Evolutionary conservation across 2,113 vertebrate genomes (phyloP).

Genomic region (Oreocharis arfaki): DNA sequence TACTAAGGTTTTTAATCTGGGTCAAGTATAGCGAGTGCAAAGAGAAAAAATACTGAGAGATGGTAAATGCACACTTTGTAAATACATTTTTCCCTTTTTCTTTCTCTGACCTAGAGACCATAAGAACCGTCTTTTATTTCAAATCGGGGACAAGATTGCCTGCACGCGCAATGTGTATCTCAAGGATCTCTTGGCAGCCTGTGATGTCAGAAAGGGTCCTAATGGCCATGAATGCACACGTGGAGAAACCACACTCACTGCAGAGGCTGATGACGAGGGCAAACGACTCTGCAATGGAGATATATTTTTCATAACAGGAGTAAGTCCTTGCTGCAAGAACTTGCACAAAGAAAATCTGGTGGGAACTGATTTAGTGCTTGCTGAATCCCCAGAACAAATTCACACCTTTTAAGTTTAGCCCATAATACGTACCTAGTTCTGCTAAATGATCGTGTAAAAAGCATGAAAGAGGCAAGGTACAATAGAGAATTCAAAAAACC

Average conservation of each 20-base stretch:
- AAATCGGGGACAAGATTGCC: constrained; percentile 78
- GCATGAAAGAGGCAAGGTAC: background rate
- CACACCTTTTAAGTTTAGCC: background rate
- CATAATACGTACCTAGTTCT: background rate
- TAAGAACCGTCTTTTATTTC: constrained; percentile 63
- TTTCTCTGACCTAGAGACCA: constrained; percentile 55
- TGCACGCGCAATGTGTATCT: constrained; percentile 77
- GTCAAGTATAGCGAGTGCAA: background rate
- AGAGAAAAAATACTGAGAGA: background rate
- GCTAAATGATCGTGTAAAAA: background rate
- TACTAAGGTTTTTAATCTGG: background rate
- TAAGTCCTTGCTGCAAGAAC: constrained; percentile 20
- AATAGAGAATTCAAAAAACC: background rate
- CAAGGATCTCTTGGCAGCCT: constrained; percentile 29
- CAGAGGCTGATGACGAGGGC: constrained; percentile 1
- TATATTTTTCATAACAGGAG: constrained; percentile 80
- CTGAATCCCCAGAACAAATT: background rate
- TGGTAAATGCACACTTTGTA: background rate
- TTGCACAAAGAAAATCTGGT: background rate
- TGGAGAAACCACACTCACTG: background rate
- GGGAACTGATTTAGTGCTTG: background rate
- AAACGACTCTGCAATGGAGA: constrained; percentile 83
- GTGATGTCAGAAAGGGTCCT: rapidly evolving
- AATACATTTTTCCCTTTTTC: background rate
- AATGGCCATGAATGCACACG: too few relatives aligned